These are phyloP conservation scores for Sinelater perroti DNA, from an alignment of 2,888 invertebrate genomes.

Conservation along the genomic window DNA sequence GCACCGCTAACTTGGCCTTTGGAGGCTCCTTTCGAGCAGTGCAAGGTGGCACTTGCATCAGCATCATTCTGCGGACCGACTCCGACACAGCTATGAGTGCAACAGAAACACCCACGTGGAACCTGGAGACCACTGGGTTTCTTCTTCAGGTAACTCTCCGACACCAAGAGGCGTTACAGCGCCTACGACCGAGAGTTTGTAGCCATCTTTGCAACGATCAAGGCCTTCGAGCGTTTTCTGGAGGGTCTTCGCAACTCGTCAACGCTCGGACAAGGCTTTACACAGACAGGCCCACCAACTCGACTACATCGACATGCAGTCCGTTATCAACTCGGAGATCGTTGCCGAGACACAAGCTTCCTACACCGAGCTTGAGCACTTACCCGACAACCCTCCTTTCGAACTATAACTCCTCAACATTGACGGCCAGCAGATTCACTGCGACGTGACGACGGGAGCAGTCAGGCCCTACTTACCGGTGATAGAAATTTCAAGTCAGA, in stretches of 20 bases:
- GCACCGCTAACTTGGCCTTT: too few species aligned
- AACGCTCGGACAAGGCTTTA: background rate
- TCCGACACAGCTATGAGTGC: background rate
- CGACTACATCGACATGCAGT: background rate
- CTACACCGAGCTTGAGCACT: too few species aligned
- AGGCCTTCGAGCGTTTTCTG: conserved; percentile 30
- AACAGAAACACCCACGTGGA: background rate
- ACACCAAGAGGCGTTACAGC: background rate
- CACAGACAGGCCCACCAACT: background rate
- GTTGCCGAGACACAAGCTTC: too few species aligned
- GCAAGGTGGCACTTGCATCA: background rate
- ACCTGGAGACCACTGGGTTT: background rate
- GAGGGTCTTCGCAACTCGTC: background rate
- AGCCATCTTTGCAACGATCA: conserved; percentile 30
- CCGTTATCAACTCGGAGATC: background rate
- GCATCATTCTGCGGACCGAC: too few species aligned
- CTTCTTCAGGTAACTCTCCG: background rate
- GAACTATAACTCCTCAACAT: too few species aligned
- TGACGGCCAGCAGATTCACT: too few species aligned
- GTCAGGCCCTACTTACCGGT: too few species aligned
- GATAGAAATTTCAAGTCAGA: too few species aligned
- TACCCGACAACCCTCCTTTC: too few species aligned
- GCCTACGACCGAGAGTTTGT: conserved; percentile 23
- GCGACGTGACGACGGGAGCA: too few species aligned
- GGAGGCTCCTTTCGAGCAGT: background rate